Percentiles rank a stretch among this genome's conserved stretches.
Conservation (phyloP, 2,113 vertebrate genomes). For the Lasiurus cinereus region DNA sequence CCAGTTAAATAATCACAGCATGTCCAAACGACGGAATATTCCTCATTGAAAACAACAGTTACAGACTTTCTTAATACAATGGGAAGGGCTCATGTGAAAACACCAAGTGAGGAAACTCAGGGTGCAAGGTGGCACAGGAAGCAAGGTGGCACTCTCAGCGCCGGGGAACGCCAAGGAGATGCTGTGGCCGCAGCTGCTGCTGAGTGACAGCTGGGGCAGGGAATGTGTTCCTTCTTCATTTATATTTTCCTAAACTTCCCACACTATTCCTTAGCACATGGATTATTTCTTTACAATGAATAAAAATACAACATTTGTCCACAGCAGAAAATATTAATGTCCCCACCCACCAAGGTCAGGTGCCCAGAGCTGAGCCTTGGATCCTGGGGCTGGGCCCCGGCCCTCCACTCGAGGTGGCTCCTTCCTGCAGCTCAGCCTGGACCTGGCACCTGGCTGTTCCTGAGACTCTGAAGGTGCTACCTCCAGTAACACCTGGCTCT, state of each 20-base stretch:
- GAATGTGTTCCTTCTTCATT: background rate
- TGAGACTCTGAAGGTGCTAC: background rate
- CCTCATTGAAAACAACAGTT: conserved; percentile 16
- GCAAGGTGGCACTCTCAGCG: fast-evolving
- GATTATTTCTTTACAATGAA: background rate
- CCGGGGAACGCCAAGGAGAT: background rate
- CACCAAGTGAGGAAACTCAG: background rate
- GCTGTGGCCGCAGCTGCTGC: too few species aligned
- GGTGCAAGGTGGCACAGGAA: background rate
- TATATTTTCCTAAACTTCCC: background rate
- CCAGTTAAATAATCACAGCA: background rate
- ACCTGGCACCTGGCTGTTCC: background rate
- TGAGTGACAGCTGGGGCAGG: fast-evolving
- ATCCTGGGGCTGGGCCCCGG: too few species aligned
- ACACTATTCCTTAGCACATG: background rate
- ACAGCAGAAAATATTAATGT: background rate
- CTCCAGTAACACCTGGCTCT: background rate
- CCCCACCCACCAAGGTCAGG: background rate
- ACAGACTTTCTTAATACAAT: background rate
- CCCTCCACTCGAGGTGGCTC: too few species aligned
- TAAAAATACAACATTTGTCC: background rate
- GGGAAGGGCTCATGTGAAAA: background rate
- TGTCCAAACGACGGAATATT: background rate
- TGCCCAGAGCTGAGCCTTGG: background rate
- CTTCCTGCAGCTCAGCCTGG: background rate